Evolutionary conservation across 2,888 invertebrate species (phyloP).

Genomic region (Gasteruption jaculator): DNA sequence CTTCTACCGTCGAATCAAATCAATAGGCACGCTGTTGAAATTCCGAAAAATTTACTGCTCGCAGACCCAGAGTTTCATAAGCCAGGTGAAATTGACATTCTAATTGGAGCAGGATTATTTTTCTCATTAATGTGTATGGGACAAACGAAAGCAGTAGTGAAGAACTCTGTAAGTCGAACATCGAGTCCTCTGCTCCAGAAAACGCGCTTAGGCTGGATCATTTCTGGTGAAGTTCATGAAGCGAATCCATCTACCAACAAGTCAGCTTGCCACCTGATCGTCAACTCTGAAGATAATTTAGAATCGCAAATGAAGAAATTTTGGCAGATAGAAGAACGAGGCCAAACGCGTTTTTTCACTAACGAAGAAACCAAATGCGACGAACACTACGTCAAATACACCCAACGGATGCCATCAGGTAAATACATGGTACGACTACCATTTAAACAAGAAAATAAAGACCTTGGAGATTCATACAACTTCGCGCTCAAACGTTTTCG

Average conservation of each 20-base stretch:
- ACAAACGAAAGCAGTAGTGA: slow-evolving; percentile 3
- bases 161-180: too few species aligned
- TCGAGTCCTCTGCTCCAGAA: slow-evolving; percentile 17
- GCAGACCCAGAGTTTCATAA: slow-evolving; percentile 7
- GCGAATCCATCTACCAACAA: not conserved
- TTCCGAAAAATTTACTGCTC: slow-evolving; percentile 6
- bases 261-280: too few species aligned
- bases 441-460: slow-evolving; percentile 6
- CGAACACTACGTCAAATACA: slow-evolving; percentile 17
- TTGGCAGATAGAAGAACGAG: slow-evolving; percentile 23
- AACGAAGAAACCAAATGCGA: slow-evolving; percentile 23
- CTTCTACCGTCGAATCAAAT: not conserved
- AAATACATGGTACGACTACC: slow-evolving; percentile 14
- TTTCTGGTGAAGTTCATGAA: slow-evolving; percentile 14
- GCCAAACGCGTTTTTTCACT: slow-evolving; percentile 10
- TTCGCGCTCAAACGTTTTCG: slow-evolving; percentile 11
- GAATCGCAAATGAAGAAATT: slow-evolving; percentile 22
- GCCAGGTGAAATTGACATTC: not conserved
- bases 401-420: slow-evolving; percentile 16
- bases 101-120: too few species aligned
- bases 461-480: slow-evolving; percentile 8
- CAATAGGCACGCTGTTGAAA: not conserved
- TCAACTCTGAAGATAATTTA: too few species aligned
- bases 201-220: slow-evolving; percentile 23
- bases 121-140: slow-evolving; percentile 7